A percentile compares a stretch with the other conserved stretches of the same genome.
Conservation (phyloP, 2,113 vertebrate species). For the Caretta caretta region DNA sequence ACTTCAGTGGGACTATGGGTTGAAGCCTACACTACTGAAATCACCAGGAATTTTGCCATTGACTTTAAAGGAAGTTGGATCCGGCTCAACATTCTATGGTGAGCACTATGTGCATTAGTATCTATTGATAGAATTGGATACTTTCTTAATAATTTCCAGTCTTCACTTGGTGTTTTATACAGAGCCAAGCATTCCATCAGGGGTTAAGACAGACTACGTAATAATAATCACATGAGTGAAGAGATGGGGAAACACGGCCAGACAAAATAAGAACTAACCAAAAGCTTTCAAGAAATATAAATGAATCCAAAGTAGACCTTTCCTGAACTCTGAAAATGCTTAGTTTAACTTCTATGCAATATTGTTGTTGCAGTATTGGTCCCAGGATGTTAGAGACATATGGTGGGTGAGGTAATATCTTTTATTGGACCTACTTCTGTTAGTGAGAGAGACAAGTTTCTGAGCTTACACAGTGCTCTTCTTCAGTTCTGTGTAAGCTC, state of each 20-base stretch:
- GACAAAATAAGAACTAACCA: neutral
- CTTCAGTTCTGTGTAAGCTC: neutral
- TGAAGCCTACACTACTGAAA: neutral
- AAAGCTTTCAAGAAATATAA: neutral
- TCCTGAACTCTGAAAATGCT: neutral
- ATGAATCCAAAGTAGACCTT: neutral
- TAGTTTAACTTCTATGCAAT: neutral
- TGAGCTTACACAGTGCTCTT: neutral
- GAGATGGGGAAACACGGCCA: neutral
- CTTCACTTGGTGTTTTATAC: neutral
- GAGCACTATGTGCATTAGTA: neutral
- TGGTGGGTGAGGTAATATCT: neutral
- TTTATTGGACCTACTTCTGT: neutral
- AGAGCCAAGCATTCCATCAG: neutral
- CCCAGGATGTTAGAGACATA: neutral
- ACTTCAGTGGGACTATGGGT: neutral
- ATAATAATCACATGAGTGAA: no score
- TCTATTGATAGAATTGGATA: neutral
- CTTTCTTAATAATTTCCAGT: neutral
- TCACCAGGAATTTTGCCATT: neutral
- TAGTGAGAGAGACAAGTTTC: neutral
- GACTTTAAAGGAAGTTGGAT: neutral
- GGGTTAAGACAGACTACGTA: neutral
- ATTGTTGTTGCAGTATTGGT: neutral
- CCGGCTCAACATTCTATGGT: neutral